phyloP scores from a whole-genome alignment of 2,113 vertebrate species.

The Brachyhypopomus gauderio region DNA sequence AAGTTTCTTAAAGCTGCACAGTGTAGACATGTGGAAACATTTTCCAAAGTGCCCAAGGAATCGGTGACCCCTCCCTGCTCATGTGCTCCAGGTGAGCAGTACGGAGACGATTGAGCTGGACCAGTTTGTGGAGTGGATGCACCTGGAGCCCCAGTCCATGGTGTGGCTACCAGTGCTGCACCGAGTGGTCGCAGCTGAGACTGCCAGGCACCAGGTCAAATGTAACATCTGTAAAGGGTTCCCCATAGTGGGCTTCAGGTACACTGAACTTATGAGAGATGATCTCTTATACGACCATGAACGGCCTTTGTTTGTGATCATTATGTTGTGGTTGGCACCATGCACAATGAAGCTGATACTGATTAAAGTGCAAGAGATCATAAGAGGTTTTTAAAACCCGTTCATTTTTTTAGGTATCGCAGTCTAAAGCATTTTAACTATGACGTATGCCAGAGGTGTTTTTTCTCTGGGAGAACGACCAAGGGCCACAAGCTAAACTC shows the following conservation, averaged over 20 bases:
- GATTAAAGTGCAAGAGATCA: too few relatives aligned
- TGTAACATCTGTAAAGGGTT: slow-evolving; percentile 90
- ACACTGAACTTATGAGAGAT: slow-evolving; percentile 27
- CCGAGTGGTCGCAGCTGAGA: slow-evolving; percentile 83
- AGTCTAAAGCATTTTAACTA: slow-evolving; percentile 89
- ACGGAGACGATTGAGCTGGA: slow-evolving; percentile 80
- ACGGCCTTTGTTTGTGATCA: too few relatives aligned
- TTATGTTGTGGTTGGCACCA: too few relatives aligned
- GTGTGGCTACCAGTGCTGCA: slow-evolving; percentile 87
- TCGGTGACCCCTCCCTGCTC: not conserved
- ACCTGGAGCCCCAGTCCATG: slow-evolving; percentile 85
- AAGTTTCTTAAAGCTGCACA: slow-evolving; percentile 10
- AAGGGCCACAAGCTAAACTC: slow-evolving; percentile 85
- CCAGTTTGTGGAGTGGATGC: slow-evolving; percentile 89
- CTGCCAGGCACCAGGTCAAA: slow-evolving; percentile 85
- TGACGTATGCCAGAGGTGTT: slow-evolving; percentile 86
- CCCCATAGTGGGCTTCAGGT: slow-evolving; percentile 88
- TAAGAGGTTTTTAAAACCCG: not conserved
- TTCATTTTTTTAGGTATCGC: slow-evolving; percentile 73
- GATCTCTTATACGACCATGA: not conserved
- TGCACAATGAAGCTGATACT: too few relatives aligned
- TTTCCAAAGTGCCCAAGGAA: not conserved
- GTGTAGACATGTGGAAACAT: too few relatives aligned
- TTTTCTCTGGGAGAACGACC: slow-evolving; percentile 84
- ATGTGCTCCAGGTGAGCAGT: slow-evolving; percentile 75